Evolutionary conservation across 23 tunicate species (phyloP).

Genomic region (Trididemnum clinides): DNA sequence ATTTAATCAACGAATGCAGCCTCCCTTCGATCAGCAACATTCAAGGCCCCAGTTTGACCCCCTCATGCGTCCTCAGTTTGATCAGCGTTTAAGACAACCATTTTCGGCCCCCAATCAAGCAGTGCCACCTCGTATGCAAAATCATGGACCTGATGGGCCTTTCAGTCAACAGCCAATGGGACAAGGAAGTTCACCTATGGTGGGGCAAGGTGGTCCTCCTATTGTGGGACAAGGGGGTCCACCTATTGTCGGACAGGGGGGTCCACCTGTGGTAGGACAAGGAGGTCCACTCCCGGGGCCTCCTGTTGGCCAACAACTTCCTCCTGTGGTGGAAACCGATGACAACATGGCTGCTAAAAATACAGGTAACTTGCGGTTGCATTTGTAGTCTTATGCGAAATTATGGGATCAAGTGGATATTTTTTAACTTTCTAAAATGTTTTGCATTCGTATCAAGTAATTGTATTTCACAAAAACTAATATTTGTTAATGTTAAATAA

Average conservation of each 20-base stretch:
- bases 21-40: slow-evolving; percentile 24
- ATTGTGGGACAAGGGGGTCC: background rate
- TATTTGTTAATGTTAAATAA: no score
- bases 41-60: background rate
- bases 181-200: background rate
- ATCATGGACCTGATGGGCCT: background rate
- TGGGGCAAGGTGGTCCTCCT: background rate
- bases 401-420: no score
- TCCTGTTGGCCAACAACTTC: background rate
- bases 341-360: background rate
- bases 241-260: background rate
- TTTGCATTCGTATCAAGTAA: no score
- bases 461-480: no score
- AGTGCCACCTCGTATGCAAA: background rate
- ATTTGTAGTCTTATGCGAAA: no score
- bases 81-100: background rate
- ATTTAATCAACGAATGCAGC: slow-evolving; percentile 15
- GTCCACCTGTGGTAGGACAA: background rate
- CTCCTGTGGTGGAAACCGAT: background rate
- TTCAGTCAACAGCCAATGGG: background rate
- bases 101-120: background rate
- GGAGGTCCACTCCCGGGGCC: background rate
- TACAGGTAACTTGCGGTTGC: no score
- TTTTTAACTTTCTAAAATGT: no score
- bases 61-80: background rate